These are phyloP conservation scores for Lanistes nyassanus DNA, from an alignment of 1,140 invertebrate species.

Conservation along the genomic window DNA sequence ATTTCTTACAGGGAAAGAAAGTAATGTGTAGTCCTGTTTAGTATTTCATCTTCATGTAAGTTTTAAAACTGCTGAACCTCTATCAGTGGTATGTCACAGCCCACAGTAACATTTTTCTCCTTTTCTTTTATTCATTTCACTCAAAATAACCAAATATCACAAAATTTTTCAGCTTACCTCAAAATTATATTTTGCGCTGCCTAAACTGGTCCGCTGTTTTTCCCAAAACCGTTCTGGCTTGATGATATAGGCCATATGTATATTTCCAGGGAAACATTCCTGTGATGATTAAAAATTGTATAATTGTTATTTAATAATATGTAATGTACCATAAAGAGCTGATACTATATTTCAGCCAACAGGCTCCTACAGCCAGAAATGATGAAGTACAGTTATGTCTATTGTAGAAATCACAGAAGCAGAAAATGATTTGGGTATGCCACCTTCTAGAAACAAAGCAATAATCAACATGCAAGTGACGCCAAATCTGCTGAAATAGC, in stretches of 20 bases:
- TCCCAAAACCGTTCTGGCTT: constrained; percentile 99
- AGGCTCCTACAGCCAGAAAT: no score
- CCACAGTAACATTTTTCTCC: neutral
- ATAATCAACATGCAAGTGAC: no score
- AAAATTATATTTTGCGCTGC: constrained; percentile 98
- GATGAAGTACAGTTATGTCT: no score
- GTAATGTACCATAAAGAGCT: neutral
- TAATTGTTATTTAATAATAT: neutral
- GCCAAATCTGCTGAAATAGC: neutral
- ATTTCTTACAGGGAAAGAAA: no score
- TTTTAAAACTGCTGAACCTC: no score
- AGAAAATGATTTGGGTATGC: no score
- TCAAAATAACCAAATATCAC: no score
- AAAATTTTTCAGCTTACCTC: constrained; percentile 79
- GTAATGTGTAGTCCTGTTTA: no score
- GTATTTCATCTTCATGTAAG: no score
- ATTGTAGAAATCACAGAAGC: no score
- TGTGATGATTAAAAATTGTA: constrained; percentile 61
- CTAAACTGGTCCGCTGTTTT: constrained; percentile 95
- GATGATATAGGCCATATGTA: constrained; percentile 85
- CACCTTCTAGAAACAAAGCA: no score
- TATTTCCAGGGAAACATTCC: constrained; percentile 86
- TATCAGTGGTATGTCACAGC: no score
- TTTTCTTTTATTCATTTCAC: neutral
- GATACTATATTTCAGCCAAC: neutral